Evolutionary conservation across 2,797 vertebrate genomes (phyloP).

Genomic region (Crypturellus tataupa): DNA sequence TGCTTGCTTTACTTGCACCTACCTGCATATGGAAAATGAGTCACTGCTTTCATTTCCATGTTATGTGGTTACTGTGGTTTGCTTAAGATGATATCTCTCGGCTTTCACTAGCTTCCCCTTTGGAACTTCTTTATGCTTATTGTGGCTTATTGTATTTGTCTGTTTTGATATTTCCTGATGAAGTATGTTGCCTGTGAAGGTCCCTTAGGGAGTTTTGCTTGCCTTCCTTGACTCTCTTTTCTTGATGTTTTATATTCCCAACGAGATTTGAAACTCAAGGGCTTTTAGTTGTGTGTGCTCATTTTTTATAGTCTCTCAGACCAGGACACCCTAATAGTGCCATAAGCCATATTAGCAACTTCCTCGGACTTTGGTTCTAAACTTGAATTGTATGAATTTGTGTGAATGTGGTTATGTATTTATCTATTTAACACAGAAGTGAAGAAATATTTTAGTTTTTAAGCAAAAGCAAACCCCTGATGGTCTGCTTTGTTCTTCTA

Average conservation of each 20-base stretch:
- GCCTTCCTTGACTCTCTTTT: background rate
- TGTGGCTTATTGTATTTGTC: background rate
- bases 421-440: background rate
- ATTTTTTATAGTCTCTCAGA: background rate
- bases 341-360: background rate
- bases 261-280: background rate
- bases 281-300: background rate
- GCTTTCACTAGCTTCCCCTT: background rate
- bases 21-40: background rate
- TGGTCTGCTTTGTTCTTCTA: background rate
- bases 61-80: background rate
- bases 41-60: background rate
- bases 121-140: background rate
- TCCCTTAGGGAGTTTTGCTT: background rate
- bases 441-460: background rate
- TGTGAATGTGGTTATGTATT: background rate
- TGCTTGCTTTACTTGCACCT: background rate
- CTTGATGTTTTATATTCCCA: constrained; percentile 24
- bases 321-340: background rate
- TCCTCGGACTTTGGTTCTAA: background rate
- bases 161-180: background rate
- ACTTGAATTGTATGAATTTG: background rate
- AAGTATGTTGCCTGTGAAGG: background rate
- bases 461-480: background rate
- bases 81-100: background rate